Base-by-base conservation (phyloP, 2,797 vertebrate genomes). In the Cyclura pinguis region DNA sequence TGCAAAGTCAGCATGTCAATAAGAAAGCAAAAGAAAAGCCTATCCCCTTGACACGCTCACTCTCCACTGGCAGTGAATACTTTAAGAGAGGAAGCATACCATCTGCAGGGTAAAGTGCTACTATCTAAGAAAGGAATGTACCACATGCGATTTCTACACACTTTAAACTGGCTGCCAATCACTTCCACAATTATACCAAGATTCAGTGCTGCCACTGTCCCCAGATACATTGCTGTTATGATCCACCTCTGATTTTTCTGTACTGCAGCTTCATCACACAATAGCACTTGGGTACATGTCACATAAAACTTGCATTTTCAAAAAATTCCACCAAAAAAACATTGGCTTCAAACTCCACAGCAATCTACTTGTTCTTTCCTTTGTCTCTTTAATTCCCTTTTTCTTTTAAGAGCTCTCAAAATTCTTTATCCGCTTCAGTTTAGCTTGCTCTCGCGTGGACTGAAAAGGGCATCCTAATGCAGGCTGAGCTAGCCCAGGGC, bases 401-500 rank as follows among this genome's bases (percentile, higher is more conserved):
- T 84, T 52, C 57, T 73, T 84, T 89, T 76, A 89, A 76, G 69
- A 76, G 69, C 38, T 84, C 80, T 83, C 67, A 29, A 35, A 82
- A 38, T 73, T 20, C 38, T 89, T 89, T 82, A 67, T 82, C 38
- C 50, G 73, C 62, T 80, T 88, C 77, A 88, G 77, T 32, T 35
- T 59, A 42, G 35, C 64, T 62, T 81, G 62, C 35, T 90, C 32
- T 14, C 64, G 22, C 7, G 6, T 85, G 10, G 6, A n/a, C 83
- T 57, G 13, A 72, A 67, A 13, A 20, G 47, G 86, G 59, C 27
- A 80, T 73, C 69, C 64, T 88, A 82, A 82, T 47, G 87, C 62
- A 24, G 52, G 50, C 87, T 88, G 87, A 88, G 88, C 90, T 89
- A 92, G 91, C 92, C 92, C 89, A 1, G 14, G 85, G 85, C 88